Conservation (phyloP, 1,140 invertebrate genomes). For the Hermatobates lingyangjiaoensis region DNA sequence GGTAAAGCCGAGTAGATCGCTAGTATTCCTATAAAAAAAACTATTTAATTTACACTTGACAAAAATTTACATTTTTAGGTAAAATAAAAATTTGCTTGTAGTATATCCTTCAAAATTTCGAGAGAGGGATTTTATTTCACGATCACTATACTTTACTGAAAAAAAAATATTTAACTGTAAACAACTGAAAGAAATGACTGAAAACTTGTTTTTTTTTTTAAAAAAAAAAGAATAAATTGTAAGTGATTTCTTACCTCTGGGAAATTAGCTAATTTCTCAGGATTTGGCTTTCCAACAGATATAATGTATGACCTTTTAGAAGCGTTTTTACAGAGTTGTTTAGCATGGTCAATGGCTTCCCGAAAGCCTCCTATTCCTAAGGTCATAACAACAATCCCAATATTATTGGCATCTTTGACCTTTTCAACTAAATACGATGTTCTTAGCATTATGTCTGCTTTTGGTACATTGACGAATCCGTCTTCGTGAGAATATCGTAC, state of each 20-base stretch:
- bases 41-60: no score
- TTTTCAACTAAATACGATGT: constrained; percentile 63
- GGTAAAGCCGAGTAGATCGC: no score
- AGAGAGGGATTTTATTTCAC: no score
- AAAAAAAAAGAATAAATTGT: constrained; percentile 9
- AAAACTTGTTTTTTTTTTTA: neutral
- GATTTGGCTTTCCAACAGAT: constrained; percentile 79
- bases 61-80: no score
- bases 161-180: neutral
- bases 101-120: no score
- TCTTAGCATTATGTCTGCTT: constrained; percentile 16
- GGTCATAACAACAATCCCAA: constrained; percentile 79
- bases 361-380: constrained; percentile 63
- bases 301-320: constrained; percentile 80
- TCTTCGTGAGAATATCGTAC: neutral
- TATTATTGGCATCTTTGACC: constrained; percentile 64
- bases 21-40: no score
- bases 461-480: constrained; percentile 1
- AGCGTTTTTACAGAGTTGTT: constrained; percentile 44
- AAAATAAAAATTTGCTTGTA: no score
- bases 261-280: constrained; percentile 83
- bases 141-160: no score
- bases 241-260: constrained; percentile 45
- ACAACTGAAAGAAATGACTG: neutral
- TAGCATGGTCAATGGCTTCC: constrained; percentile 52